Evolutionary conservation across 2,797 vertebrate species (phyloP), one percentile per base, ranked within the genome.

Genomic region (Sebastolobus alascanus): DNA sequence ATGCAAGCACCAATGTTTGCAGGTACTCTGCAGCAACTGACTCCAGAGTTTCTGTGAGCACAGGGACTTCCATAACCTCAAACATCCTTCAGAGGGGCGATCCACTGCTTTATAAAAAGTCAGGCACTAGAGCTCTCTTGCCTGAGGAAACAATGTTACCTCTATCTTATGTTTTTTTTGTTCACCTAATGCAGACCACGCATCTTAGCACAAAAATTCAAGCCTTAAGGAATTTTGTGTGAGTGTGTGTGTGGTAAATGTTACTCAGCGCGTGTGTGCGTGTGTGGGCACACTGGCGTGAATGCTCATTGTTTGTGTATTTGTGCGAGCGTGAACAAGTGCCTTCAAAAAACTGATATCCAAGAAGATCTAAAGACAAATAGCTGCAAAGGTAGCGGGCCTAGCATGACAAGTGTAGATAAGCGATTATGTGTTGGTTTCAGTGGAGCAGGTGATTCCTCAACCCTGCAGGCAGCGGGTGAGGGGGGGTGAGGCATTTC

Each of bases 361-460:
- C 69, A 78, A 64, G 43, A 81, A 80, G 84, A 91, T 90, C 89
- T 87, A 8, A 84, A 88, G 80, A 93, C 84, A 90, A 87, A 90
- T 84, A 82, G 69, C 87, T 76, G 78, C 75, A 66, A 73, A 89
- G 80, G 84, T 82, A 87, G 80, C 52, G 3, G 75, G 31, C 52
- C 70, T 65, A 55, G 80, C 86, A 83, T 87, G 86, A 87, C 92
- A 88, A 82, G 84, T 79, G 87, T 73, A 86, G 92, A 93, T 94
- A 94, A 94, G 91, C 79, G 85, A 94, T 94, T 94, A 92, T 73
- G 79, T 90, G 84, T 86, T 88, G 83, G 82, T 90, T 90, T 88
- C 88, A 68, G 77, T 14, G 63, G 70, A 83, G 84, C 89, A 89
- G 87, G 92, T 91, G 90, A 93, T 93, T 86, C 86, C 85, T 93